Evolutionary conservation across 2,888 invertebrate species (phyloP), one percentile per base, ranked within the genome.

Genomic region (Spisula solida): DNA sequence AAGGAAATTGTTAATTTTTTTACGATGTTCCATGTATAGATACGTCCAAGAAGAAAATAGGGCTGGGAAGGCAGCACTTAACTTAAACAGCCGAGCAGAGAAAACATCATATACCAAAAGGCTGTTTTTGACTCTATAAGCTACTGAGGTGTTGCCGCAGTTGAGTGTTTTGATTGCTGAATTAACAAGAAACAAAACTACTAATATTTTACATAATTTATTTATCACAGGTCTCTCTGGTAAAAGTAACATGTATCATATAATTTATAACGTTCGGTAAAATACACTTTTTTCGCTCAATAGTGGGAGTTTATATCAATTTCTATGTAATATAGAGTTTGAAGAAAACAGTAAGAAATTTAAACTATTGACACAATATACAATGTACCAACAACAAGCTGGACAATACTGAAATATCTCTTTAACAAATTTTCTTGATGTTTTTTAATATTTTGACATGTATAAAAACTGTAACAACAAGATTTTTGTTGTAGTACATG

Each of bases 161-260:
- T n/a, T n/a, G n/a, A n/a, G n/a, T n/a, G n/a, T n/a, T n/a, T n/a
- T n/a, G n/a, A n/a, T n/a, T n/a, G n/a, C n/a, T n/a, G n/a, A n/a
- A n/a, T n/a, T 16, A 51, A 51, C 51, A 51, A 8, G 16, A 51
- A 60, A n/a, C 60, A 60, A 60, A 60, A 20, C 2, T 25, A 20
- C 2, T 25, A 66, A 25, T 66, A 66, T 66, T 66, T 66, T 66
- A 66, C 60, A 66, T 66, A 25, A 66, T 66, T 66, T 66, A 66
- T 66, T 66, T 66, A 66, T 66, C 60, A 66, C 60, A 66, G 60
- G 10, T 66, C 25, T 47, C 1, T 66, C 60, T 66, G n/a, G 60
- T 66, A 66, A 25, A 41, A 16, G 51, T 51, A 51, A 16, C 14
- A 51, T 66, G 60, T 66, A 66, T 66, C 10, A 25, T 10, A n/a